These are phyloP conservation scores for Nothobranchius furzeri DNA, from an alignment of 2,113 vertebrate genomes.

Conservation along the genomic window DNA sequence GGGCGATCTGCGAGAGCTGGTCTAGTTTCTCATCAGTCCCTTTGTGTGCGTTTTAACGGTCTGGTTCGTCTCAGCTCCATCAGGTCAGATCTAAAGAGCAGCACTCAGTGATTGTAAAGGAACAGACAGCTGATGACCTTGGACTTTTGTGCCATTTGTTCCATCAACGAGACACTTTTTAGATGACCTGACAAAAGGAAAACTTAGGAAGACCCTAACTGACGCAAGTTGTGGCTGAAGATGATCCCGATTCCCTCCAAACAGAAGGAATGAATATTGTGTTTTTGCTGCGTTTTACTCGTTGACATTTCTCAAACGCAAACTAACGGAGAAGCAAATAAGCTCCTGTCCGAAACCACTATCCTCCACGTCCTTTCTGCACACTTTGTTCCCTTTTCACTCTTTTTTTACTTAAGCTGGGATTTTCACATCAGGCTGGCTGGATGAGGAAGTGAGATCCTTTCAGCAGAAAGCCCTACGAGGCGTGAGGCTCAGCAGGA, in stretches of 20 bases:
- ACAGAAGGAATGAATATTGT: too few species aligned
- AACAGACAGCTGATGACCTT: constrained; percentile 14
- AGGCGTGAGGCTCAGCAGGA: too few species aligned
- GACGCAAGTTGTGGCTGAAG: too few species aligned
- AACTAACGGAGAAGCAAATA: not conserved
- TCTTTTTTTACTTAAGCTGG: not conserved
- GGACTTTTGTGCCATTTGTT: not conserved
- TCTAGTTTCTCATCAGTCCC: constrained; percentile 7
- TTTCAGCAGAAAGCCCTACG: not conserved
- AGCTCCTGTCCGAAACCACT: not conserved
- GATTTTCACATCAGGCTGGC: not conserved
- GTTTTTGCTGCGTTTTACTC: not conserved
- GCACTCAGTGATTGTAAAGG: constrained; percentile 13
- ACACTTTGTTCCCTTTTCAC: not conserved
- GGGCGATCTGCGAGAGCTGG: too few species aligned
- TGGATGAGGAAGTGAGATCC: constrained; percentile 1
- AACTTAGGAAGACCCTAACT: too few species aligned
- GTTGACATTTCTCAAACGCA: not conserved
- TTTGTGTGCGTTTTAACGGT: constrained; percentile 1
- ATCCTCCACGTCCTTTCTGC: not conserved
- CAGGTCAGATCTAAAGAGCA: constrained; percentile 37
- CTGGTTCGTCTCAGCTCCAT: constrained; percentile 1
- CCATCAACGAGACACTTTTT: not conserved
- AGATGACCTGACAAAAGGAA: not conserved
- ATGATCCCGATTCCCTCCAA: too few species aligned